Evolutionary conservation across 2,797 vertebrate species (phyloP), one percentile per base, ranked within the genome.

Genomic region (Tapirus indicus): DNA sequence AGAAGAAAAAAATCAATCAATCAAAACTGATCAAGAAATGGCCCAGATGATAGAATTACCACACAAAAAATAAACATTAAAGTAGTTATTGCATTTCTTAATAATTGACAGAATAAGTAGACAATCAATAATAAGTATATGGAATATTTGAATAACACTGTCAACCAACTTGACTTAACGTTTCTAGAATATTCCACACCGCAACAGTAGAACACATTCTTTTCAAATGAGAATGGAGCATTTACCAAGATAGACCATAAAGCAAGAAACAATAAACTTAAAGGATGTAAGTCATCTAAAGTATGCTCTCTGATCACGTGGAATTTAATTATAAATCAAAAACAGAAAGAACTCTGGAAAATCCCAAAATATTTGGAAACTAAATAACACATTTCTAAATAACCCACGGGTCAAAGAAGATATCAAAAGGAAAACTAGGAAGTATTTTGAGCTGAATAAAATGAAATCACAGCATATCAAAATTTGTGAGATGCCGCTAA

Each of bases 271-370:
- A 68, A 66, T 92, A 52, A 88, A 68, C 2, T 75, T 86, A 41
- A 92, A 83, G 32, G 18, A 83, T 49, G 88, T 16, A 68, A 58
- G 41, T 88, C 29, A 21, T 60, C 49, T 75, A 47, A 82, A 72
- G 35, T 35, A 72, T 87, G 25, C 16, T 92, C 25, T 80, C 32
- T 64, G 32, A 49, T 74, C 77, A 75, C 32, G 9, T 32, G n/a
- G 25, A 47, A 88, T 88, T 95, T 88, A 75, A 41, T 88, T 32
- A 58, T 66, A 82, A 66, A 32, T 72, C 64, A 92, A 35, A 68
- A 92, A 79, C 41, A 74, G 21, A 80, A 89, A 64, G 35, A 74
- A 25, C 6, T n/a, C 25, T 60, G 4, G 25, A 58, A 88, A 92
- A 58, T 60, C 16, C 25, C 41, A 8, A 92, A 88, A 52, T 16